Conservation (phyloP, 1,140 invertebrate species). For the Apocrypta bakeri region DNA sequence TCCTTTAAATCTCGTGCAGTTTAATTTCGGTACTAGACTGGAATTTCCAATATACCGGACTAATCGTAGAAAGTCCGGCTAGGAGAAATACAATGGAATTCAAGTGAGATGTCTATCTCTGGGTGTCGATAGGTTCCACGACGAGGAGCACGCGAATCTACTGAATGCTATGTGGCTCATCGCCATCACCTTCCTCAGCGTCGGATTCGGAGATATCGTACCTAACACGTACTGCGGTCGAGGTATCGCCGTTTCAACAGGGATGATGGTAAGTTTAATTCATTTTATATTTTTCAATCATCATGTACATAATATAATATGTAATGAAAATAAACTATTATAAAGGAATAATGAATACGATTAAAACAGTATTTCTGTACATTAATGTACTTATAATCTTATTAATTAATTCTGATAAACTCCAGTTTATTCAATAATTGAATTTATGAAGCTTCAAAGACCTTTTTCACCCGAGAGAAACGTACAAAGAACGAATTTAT, state of each 20-base stretch:
- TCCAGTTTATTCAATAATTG: too few species aligned
- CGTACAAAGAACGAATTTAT: too few species aligned
- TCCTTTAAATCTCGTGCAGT: slow-evolving; percentile 4
- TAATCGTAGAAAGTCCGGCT: neutral
- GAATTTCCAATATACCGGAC: neutral
- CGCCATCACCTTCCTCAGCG: slow-evolving; percentile 97
- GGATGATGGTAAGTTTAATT: slow-evolving; percentile 93
- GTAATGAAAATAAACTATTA: too few species aligned
- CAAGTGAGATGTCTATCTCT: neutral
- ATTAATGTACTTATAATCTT: too few species aligned
- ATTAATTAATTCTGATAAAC: too few species aligned
- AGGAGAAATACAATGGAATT: neutral
- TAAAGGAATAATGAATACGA: too few species aligned
- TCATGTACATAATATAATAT: too few species aligned
- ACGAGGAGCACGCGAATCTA: slow-evolving; percentile 97
- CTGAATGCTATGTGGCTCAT: slow-evolving; percentile 99
- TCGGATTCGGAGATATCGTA: slow-evolving; percentile 99
- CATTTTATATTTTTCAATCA: too few species aligned
- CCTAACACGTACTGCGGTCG: slow-evolving; percentile 99
- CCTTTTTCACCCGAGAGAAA: too few species aligned
- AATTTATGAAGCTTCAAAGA: too few species aligned
- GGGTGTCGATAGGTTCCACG: slow-evolving; percentile 85
- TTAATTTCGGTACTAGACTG: neutral
- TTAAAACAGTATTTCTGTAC: too few species aligned
- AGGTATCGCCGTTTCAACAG: slow-evolving; percentile 97